A percentile compares a stretch with the other conserved stretches of the same genome.
Conservation (phyloP, 2,113 vertebrate genomes). For the Oreochromis tanganicae region DNA sequence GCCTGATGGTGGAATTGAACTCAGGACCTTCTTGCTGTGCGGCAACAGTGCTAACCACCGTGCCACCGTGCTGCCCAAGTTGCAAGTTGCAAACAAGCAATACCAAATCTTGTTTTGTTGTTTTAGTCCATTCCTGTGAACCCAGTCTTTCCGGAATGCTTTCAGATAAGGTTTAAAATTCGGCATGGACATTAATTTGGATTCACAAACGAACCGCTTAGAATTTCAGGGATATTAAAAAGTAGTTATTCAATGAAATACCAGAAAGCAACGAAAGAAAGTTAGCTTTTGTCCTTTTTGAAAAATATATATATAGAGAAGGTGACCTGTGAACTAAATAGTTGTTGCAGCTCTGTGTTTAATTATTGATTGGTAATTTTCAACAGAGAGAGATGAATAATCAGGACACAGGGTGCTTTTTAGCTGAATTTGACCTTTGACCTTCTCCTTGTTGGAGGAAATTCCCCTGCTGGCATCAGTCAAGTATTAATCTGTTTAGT, state of each 20-base stretch:
- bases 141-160: not conserved
- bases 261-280: not conserved
- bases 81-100: not conserved
- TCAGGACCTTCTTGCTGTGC: too few relatives aligned
- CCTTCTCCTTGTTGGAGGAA: not conserved
- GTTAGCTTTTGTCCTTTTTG: not conserved
- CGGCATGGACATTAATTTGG: not conserved
- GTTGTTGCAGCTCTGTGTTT: not conserved
- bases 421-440: not conserved
- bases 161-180: not conserved
- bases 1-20: too few relatives aligned
- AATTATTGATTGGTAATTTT: not conserved
- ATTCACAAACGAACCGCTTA: not conserved
- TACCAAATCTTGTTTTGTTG: not conserved
- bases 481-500: not conserved
- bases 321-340: not conserved
- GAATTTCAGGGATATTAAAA: not conserved
- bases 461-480: not conserved
- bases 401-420: not conserved
- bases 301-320: not conserved
- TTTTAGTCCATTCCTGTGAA: not conserved
- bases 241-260: not conserved
- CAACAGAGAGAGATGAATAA: not conserved
- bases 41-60: too few relatives aligned
- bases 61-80: too few relatives aligned